A percentile compares a stretch with the other conserved stretches of the same genome.
phyloP scores from a whole-genome alignment of 2,797 vertebrate genomes.

The Megalops cyprinoides region DNA sequence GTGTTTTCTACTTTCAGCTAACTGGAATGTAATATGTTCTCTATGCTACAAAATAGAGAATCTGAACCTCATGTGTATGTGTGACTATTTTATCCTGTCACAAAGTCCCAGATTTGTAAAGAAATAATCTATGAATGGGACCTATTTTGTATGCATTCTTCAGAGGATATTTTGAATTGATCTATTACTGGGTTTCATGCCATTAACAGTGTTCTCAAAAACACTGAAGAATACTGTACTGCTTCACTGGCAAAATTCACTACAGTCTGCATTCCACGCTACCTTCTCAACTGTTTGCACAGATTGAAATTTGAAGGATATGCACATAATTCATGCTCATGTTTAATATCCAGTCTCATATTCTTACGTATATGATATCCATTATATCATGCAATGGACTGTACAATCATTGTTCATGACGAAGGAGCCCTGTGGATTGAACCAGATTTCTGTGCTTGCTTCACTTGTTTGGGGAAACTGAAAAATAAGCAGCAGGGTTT shows the following conservation, averaged over 20 bases:
- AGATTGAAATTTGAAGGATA: background rate
- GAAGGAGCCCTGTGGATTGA: background rate
- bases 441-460: background rate
- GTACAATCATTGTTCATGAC: background rate
- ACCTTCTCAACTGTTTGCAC: background rate
- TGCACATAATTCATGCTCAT: background rate
- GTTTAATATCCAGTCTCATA: background rate
- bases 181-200: background rate
- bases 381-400: background rate
- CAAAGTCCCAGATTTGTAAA: background rate
- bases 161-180: background rate
- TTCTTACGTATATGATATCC: background rate
- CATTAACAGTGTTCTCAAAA: background rate
- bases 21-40: background rate
- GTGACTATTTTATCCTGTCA: no score
- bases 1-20: background rate
- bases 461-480: background rate
- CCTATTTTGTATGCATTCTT: constrained; percentile 7
- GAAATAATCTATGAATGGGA: background rate
- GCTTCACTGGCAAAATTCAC: background rate
- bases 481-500: background rate
- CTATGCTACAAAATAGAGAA: background rate
- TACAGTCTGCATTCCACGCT: no score
- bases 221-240: background rate
- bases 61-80: background rate